Evolutionary conservation across 1,140 invertebrate species (phyloP), one percentile per base, ranked within the genome.

Genomic region (Nasonia longicornis): DNA sequence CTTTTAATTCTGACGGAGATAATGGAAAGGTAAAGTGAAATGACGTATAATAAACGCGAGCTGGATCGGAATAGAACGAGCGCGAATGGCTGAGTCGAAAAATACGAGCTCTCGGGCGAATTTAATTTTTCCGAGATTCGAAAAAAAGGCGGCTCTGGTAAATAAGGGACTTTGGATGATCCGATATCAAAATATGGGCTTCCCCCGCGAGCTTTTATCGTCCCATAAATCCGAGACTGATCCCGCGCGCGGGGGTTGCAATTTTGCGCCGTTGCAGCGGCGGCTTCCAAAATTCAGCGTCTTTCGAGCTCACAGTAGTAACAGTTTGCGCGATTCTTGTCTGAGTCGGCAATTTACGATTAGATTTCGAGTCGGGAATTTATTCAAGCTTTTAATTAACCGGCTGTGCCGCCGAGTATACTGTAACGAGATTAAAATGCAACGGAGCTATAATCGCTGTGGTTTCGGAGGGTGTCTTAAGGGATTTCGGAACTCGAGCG

Each of bases 111-210:
- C 38, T 42, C 38, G 7, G 35, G 38, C 10, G 26, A 67, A 29
- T 67, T 26, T 67, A 31, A 67, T 67, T 67, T 67, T 67, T 8
- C 8, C 20, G 22, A 3, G 70, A 26, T 52, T 74, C 22, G 45
- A 74, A 42, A 86, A 35, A 85, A 83, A 85, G 84, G 82, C 67
- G 70, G 20, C 64, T 42, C 73, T 79, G 84, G 87, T 87, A 87
- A 88, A 87, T 87, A 87, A 87, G 79, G 83, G 84, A 82, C 82
- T 86, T 84, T 85, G 82, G 63, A 82, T 80, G 72, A 83, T 80
- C 74, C 82, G 80, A 84, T 84, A 83, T 78, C 81, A 76, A 86
- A 86, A 86, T 86, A 70, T 52, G 69, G 80, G 69, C 70, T 52
- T 10, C 1, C 26, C 26, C 69, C 80, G 75, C 74, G 75, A 6